Conservation (phyloP, 2,888 invertebrate genomes). For the Phyto melanocephala region DNA sequence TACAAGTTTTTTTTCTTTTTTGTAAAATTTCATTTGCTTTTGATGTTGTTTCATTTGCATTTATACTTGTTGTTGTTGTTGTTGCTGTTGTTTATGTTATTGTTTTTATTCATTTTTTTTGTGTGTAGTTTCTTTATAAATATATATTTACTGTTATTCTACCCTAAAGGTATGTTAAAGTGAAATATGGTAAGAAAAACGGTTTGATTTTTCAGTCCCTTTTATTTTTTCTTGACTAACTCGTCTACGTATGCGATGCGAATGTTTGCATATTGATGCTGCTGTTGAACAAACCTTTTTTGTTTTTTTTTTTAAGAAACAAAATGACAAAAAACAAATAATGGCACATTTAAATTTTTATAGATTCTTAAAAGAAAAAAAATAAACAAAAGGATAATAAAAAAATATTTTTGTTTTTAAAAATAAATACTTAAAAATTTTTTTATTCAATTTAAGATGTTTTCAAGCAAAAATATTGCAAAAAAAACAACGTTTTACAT, state of each 20-base stretch:
- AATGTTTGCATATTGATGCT: not conserved
- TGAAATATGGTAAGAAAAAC: slow-evolving; percentile 40
- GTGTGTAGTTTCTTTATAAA: not conserved
- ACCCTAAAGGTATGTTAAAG: slow-evolving; percentile 44
- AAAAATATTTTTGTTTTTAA: not conserved
- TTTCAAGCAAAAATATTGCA: not conserved
- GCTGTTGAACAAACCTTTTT: not conserved
- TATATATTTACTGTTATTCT: slow-evolving; percentile 36
- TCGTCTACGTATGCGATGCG: not conserved
- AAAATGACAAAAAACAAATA: slow-evolving; percentile 44
- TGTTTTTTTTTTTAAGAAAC: slow-evolving; percentile 1
- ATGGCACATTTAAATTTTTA: slow-evolving; percentile 44
- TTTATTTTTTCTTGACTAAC: not conserved
- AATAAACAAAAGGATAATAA: not conserved
- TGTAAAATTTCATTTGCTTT: slow-evolving; percentile 42
- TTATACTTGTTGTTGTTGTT: slow-evolving; percentile 22
- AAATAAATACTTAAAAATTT: slow-evolving; percentile 1
- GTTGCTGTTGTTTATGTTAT: not conserved
- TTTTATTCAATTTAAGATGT: not conserved
- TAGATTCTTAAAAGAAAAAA: slow-evolving; percentile 10
- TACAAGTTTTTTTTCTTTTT: not conserved
- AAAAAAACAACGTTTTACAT: not conserved
- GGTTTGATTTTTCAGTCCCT: slow-evolving; percentile 14
- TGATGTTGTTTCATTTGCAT: slow-evolving; percentile 50
- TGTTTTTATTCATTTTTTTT: not conserved